Percentiles rank a stretch among this genome's conserved stretches.
Evolutionary conservation across 1,140 invertebrate genomes (phyloP).

Genomic region (Tetragonula clypearis): DNA sequence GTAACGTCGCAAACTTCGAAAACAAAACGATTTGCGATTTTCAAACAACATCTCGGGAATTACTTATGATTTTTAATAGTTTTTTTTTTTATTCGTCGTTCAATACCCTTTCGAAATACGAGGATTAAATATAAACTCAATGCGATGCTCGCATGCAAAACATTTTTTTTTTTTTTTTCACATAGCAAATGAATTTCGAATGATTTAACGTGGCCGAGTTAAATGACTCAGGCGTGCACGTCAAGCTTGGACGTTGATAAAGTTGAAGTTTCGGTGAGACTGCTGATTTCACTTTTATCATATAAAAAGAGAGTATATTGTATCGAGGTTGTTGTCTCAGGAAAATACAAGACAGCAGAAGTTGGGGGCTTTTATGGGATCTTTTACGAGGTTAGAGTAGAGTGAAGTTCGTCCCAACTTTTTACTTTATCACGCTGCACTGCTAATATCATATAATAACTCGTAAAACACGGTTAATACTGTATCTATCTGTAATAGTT

Average conservation of each 20-base stretch:
- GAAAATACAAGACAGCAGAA: conserved; percentile 1
- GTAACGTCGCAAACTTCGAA: too few species aligned
- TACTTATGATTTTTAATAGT: too few species aligned
- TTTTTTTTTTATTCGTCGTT: too few species aligned
- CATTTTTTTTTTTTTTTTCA: too few species aligned
- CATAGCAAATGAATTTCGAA: too few species aligned
- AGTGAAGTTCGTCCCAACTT: conserved; percentile 20
- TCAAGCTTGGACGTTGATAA: neutral
- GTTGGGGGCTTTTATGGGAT: conserved; percentile 1
- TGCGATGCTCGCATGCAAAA: too few species aligned
- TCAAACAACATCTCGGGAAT: too few species aligned
- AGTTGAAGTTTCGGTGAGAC: neutral
- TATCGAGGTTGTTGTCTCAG: neutral
- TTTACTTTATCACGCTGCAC: conserved; percentile 30
- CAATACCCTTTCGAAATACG: too few species aligned
- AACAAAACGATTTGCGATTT: too few species aligned
- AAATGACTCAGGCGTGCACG: too few species aligned
- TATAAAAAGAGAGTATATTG: neutral
- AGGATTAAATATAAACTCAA: too few species aligned
- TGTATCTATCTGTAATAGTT: conserved; percentile 11
- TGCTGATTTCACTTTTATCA: neutral
- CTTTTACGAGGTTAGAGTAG: conserved; percentile 19
- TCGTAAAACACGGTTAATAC: conserved; percentile 25
- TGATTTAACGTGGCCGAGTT: too few species aligned
- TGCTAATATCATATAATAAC: conserved; percentile 23